Evolutionary conservation across 2,888 invertebrate species (phyloP).

Genomic region (Melanostoma mellinum): DNA sequence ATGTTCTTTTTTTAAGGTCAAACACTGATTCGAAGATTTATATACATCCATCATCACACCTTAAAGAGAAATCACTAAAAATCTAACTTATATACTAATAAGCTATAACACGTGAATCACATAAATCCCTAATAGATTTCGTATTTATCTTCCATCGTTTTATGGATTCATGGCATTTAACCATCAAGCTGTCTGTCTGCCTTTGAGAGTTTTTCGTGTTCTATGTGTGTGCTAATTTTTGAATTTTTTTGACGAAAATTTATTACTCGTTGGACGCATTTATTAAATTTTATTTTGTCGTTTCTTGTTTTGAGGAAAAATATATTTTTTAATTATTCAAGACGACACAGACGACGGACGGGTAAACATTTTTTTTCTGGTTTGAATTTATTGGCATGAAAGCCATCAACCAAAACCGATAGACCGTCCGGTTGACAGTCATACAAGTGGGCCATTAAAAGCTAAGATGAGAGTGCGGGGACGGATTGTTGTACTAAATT

Average conservation of each 20-base stretch:
- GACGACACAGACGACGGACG: background rate
- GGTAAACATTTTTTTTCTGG: conserved; percentile 1
- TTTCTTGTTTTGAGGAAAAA: conserved; percentile 35
- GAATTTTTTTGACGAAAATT: conserved; percentile 44
- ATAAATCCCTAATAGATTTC: conserved; percentile 20
- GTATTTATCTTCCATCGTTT: conserved; percentile 11
- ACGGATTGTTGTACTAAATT: conserved; percentile 47
- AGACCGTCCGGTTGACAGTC: conserved; percentile 42
- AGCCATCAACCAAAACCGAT: conserved; percentile 36
- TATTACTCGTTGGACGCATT: conserved; percentile 43
- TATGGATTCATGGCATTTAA: conserved; percentile 37
- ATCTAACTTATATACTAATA: background rate
- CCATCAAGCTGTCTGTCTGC: conserved; percentile 17
- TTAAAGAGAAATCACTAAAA: background rate
- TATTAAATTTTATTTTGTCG: conserved; percentile 43
- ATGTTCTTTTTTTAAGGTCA: background rate
- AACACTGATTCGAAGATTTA: background rate
- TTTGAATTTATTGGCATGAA: conserved; percentile 49
- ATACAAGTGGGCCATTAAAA: conserved; percentile 47
- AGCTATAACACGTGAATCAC: conserved; percentile 4
- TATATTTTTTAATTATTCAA: conserved; percentile 21
- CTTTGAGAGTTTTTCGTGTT: conserved; percentile 19
- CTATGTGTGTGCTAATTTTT: conserved; percentile 46
- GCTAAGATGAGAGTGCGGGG: background rate
- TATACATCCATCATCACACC: background rate